phyloP scores from a whole-genome alignment of 2,797 vertebrate genomes.

The Paratrypauchen microcephalus region DNA sequence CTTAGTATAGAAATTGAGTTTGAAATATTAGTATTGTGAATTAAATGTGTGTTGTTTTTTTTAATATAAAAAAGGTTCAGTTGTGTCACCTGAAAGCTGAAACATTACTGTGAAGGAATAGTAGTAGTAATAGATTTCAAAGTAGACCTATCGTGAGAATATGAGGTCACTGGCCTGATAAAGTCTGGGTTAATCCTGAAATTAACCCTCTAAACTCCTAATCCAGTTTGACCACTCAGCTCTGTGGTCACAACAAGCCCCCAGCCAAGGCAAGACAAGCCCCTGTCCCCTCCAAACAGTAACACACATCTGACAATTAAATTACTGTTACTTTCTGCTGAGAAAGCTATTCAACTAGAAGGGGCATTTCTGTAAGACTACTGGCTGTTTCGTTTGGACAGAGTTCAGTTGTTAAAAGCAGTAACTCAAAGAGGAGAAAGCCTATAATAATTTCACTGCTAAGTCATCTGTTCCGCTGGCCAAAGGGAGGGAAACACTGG shows the following conservation, averaged over 20 bases:
- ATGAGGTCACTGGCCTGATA: neutral
- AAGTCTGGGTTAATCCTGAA: slow-evolving; percentile 6
- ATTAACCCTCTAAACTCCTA: neutral
- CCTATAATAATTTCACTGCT: slow-evolving; percentile 2
- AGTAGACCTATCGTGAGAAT: neutral
- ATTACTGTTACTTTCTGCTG: slow-evolving; percentile 5
- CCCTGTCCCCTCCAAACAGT: neutral
- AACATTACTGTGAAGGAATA: neutral
- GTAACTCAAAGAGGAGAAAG: neutral
- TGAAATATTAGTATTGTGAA: too few relatives aligned
- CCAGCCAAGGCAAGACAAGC: neutral
- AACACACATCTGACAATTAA: slow-evolving; percentile 5
- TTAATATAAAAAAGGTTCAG: neutral
- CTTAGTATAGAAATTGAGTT: too few relatives aligned
- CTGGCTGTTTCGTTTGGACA: neutral
- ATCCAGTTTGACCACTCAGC: neutral
- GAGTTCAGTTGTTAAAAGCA: slow-evolving; percentile 8
- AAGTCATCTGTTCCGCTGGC: neutral
- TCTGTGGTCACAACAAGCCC: neutral
- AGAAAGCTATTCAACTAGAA: slow-evolving; percentile 1
- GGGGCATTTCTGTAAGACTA: slow-evolving; percentile 3
- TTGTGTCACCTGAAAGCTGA: neutral
- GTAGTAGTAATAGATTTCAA: neutral
- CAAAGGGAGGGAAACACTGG: neutral
- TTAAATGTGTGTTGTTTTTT: too few relatives aligned